These are phyloP conservation scores for Drosophila mercatorum DNA, from an alignment of 2,888 invertebrate genomes.

Conservation along the genomic window DNA sequence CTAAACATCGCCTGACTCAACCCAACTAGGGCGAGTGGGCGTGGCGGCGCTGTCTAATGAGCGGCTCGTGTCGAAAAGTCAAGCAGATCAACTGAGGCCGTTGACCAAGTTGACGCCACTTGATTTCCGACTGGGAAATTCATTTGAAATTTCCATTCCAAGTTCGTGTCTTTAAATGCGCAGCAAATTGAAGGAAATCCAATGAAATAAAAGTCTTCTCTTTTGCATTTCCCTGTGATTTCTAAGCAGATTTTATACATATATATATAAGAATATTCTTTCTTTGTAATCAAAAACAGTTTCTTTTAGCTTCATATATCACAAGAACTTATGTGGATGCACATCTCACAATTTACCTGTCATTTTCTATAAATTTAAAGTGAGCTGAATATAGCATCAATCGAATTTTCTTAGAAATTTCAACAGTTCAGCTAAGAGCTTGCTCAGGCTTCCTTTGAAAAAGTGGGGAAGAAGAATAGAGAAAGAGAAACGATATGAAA, in stretches of 20 bases:
- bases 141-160: background rate
- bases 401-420: background rate
- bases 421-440: background rate
- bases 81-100: conserved; percentile 6
- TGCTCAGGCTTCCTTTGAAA: background rate
- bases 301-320: conserved; percentile 5
- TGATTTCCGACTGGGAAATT: background rate
- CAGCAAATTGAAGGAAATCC: background rate
- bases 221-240: background rate
- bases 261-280: background rate
- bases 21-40: background rate
- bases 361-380: background rate
- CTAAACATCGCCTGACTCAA: conserved; percentile 5
- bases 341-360: background rate
- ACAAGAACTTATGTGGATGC: background rate
- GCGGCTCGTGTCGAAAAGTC: conserved; percentile 11
- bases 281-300: conserved; percentile 1
- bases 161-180: background rate
- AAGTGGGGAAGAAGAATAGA: too few relatives aligned
- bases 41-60: conserved; percentile 15
- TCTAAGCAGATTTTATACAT: too few relatives aligned
- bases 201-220: background rate
- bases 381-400: background rate
- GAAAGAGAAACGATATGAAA: too few relatives aligned
- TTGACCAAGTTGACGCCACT: conserved; percentile 3